Evolutionary conservation across 2,888 invertebrate genomes (phyloP), one percentile per base, ranked within the genome.

Genomic region (Leptinotarsa haldemani): DNA sequence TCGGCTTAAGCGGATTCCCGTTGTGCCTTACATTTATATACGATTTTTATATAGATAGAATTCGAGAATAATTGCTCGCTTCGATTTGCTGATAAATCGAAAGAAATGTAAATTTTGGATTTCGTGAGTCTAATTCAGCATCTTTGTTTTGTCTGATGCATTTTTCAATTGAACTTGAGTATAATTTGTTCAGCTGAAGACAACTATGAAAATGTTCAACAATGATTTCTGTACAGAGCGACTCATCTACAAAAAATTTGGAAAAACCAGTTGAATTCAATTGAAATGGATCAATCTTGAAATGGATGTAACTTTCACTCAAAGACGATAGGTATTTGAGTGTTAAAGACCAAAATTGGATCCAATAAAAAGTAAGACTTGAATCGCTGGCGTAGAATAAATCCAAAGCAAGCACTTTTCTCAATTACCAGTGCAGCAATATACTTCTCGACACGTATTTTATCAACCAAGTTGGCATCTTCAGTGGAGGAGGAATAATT

Each of bases 1-100:
- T 56, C 56, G 56, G 56, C 56, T 56, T 56, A 15, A 56, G 22
- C 13, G 56, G 56, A 56, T 56, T 56, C 22, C 56, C 22, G 56
- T 56, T 56, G 20, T 20, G 56, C 20, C 56, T 56, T 56, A 56
- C 25, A 56, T 56, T 56, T 22, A 56, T 56, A 25, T 22, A 22
- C 22, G 56, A 56, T 56, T 56, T 56, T 56, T 22, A 56, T 56
- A 56, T 22, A 56, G 56, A 56, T 56, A 15, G 56, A 22, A 22
- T 20, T 56, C 2, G 56, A 22, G 30, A 56, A 56, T 56, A 56
- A 56, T 56, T 22, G 56, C 56, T 13, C 15, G 56, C 56, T 22
- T 56, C 22, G 56, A 56, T 56, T 20, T 56, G 20, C 3, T 56
- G 25, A 56, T 22, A 4, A 56, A 22, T 56, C 20, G 56, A 4